Conservation (phyloP, 2,797 vertebrate species). For the Sebastes steindachneri region DNA sequence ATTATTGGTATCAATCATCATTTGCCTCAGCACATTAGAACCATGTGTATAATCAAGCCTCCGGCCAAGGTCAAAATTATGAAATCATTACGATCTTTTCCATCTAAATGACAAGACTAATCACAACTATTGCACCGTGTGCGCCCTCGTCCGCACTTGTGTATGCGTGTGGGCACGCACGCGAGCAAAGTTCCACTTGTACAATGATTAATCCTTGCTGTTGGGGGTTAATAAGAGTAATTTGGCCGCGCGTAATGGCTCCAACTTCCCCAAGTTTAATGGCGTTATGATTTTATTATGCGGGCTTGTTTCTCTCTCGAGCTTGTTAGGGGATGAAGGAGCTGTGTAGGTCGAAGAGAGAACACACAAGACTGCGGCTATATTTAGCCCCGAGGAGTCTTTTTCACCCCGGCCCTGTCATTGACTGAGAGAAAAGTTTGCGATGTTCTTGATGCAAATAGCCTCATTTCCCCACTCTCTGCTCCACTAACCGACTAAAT, state of each 20-base stretch:
- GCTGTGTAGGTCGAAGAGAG: slow-evolving; percentile 64
- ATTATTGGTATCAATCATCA: slow-evolving; percentile 78
- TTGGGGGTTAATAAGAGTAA: slow-evolving; percentile 75
- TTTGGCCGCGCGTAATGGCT: slow-evolving; percentile 53
- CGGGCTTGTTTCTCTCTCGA: slow-evolving; percentile 54
- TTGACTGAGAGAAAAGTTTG: slow-evolving; percentile 55
- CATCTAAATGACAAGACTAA: slow-evolving; percentile 72
- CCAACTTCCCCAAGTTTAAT: slow-evolving; percentile 60
- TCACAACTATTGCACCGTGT: slow-evolving; percentile 37
- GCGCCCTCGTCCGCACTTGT: slow-evolving; percentile 12
- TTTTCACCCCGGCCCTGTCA: slow-evolving; percentile 47
- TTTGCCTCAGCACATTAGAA: slow-evolving; percentile 73
- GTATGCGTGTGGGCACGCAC: slow-evolving; percentile 12
- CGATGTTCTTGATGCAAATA: slow-evolving; percentile 72
- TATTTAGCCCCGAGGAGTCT: slow-evolving; percentile 62
- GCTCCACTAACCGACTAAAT: slow-evolving; percentile 77
- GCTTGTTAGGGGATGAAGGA: slow-evolving; percentile 71
- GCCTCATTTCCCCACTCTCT: slow-evolving; percentile 70
- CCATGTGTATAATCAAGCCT: slow-evolving; percentile 72
- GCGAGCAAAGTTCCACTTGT: slow-evolving; percentile 57
- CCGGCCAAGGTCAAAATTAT: slow-evolving; percentile 79
- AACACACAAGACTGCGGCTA: slow-evolving; percentile 56
- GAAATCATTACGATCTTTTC: slow-evolving; percentile 66
- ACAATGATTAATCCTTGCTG: slow-evolving; percentile 70
- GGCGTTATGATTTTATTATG: slow-evolving; percentile 64